A percentile compares a stretch with the other conserved stretches of the same genome.
Conservation (phyloP, 2,113 vertebrate genomes). For the Anolis carolinensis region DNA sequence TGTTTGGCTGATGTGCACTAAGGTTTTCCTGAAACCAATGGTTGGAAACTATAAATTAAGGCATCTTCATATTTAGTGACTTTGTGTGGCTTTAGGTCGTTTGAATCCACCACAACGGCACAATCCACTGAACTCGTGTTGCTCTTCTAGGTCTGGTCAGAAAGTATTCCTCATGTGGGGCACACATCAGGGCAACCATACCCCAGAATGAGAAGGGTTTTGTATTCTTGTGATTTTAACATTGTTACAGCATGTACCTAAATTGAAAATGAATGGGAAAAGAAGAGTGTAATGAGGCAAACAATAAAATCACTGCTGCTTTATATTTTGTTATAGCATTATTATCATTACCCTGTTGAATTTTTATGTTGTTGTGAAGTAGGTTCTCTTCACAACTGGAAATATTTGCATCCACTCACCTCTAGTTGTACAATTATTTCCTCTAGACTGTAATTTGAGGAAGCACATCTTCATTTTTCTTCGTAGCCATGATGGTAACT, state of each 20-base stretch:
- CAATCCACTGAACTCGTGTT: neutral
- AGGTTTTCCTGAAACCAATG: neutral
- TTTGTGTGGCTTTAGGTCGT: neutral
- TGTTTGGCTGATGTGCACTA: neutral
- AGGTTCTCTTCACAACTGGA: neutral
- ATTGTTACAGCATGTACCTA: conserved; percentile 13
- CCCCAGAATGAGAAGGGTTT: conserved; percentile 49
- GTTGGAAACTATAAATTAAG: neutral
- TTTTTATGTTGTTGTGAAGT: no score
- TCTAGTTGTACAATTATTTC: neutral
- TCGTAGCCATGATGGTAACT: neutral
- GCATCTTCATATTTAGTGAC: neutral
- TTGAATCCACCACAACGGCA: neutral
- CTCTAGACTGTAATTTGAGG: neutral
- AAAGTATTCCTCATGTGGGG: neutral
- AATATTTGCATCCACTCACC: neutral
- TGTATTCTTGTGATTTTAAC: conserved; percentile 29
- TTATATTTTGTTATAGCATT: conserved; percentile 9
- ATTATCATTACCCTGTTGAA: no score
- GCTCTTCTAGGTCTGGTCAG: no score
- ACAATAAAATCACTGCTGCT: conserved; percentile 65
- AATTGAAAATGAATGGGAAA: conserved; percentile 24
- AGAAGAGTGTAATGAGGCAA: conserved; percentile 37
- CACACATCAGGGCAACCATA: neutral
- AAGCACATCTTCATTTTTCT: neutral